phyloP scores from a whole-genome alignment of 2,797 vertebrate genomes.

The Natrix natrix region DNA sequence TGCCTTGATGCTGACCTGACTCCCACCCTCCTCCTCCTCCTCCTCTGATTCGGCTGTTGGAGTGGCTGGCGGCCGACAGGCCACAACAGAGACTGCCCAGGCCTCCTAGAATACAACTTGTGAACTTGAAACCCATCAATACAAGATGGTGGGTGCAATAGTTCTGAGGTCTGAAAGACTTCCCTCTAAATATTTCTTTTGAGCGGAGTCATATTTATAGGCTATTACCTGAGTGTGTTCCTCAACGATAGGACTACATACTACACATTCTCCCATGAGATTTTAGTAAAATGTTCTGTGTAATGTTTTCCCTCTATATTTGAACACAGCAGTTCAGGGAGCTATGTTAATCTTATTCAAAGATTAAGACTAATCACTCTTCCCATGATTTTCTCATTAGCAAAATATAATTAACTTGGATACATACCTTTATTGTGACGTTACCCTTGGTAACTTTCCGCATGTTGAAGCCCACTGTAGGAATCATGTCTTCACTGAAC shows the following conservation, averaged over 20 bases:
- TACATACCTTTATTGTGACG: slow-evolving; percentile 95
- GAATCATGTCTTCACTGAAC: slow-evolving; percentile 99
- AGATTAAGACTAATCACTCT: neutral
- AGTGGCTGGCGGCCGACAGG: too few species aligned
- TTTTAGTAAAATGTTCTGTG: neutral
- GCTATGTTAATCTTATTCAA: neutral
- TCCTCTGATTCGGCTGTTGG: too few species aligned
- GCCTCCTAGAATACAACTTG: neutral
- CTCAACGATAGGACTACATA: neutral
- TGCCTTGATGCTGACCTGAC: too few species aligned
- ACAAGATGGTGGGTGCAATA: neutral
- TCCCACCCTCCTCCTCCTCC: too few species aligned
- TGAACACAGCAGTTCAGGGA: neutral
- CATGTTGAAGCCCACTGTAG: slow-evolving; percentile 99
- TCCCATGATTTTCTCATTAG: neutral
- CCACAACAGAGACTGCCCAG: neutral
- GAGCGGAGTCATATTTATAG: neutral
- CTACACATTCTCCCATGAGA: neutral
- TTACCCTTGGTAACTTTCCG: slow-evolving; percentile 98
- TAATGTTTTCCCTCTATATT: neutral
- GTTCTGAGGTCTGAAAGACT: neutral
- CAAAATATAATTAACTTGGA: neutral
- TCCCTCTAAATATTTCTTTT: neutral
- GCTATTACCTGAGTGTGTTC: neutral
- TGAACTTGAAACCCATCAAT: neutral